A percentile compares a stretch with the other conserved stretches of the same genome.
phyloP scores from a whole-genome alignment of 2,888 invertebrate species.

The Glaucopsyche alexis region DNA sequence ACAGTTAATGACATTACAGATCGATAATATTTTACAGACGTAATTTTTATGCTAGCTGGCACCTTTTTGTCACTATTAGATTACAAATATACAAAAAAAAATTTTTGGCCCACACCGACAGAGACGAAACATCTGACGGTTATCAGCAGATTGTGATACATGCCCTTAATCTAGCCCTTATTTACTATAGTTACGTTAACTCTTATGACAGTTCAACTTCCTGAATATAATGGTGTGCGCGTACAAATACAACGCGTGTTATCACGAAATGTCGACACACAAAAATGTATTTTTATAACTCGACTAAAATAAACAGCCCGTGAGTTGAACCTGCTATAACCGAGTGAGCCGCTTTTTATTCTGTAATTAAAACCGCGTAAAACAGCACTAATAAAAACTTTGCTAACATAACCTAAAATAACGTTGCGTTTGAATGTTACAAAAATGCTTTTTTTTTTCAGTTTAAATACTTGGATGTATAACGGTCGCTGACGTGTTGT shows the following conservation, averaged over 20 bases:
- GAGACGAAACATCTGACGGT: no score
- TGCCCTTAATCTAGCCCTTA: no score
- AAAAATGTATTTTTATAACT: neutral
- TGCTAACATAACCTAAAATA: neutral
- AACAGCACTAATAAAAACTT: conserved; percentile 10
- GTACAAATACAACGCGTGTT: no score
- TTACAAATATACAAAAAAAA: no score
- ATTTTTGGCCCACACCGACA: no score
- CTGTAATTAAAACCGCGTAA: conserved; percentile 1
- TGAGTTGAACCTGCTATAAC: neutral
- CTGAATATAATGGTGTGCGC: neutral
- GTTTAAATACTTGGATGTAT: neutral
- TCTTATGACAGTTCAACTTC: neutral
- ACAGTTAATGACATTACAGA: no score
- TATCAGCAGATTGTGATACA: no score
- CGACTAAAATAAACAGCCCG: conserved; percentile 1
- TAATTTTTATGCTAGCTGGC: no score
- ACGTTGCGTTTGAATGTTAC: neutral
- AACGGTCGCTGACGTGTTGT: neutral
- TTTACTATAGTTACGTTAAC: no score
- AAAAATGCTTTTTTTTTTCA: neutral
- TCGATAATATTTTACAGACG: no score
- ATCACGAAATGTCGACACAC: neutral
- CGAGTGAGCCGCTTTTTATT: neutral
- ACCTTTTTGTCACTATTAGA: no score